Conservation (phyloP, 2,797 vertebrate species). For the Morelia viridis region DNA sequence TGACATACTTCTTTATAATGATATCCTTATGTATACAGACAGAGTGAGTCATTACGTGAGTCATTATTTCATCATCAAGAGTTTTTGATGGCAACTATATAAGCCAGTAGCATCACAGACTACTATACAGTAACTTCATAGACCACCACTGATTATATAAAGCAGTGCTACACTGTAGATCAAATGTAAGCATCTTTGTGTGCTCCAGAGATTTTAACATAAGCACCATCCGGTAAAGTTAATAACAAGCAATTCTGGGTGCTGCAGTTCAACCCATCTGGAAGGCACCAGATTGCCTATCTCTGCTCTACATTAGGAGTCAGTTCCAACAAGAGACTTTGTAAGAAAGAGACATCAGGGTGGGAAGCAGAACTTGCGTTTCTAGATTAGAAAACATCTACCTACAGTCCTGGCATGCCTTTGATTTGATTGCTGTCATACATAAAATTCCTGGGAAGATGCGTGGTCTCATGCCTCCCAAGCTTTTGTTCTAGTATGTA, state of each 20-base stretch:
- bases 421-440: background rate
- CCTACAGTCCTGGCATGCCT: background rate
- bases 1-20: background rate
- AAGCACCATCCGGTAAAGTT: background rate
- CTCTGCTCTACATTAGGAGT: background rate
- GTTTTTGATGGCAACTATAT: background rate
- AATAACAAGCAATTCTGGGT: background rate
- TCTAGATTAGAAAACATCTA: background rate
- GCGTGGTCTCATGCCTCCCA: background rate
- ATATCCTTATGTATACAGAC: background rate
- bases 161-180: background rate
- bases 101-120: background rate
- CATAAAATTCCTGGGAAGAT: background rate
- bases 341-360: background rate
- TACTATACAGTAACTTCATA: background rate
- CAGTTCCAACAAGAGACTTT: background rate
- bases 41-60: background rate
- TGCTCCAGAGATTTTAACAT: background rate
- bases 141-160: background rate
- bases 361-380: background rate
- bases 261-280: background rate
- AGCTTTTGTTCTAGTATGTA: background rate
- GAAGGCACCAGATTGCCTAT: background rate
- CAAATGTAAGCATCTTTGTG: background rate
- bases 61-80: background rate